These are phyloP conservation scores for Aphelenchoides fujianensis DNA, from an alignment of 1,140 invertebrate genomes.

Conservation along the genomic window DNA sequence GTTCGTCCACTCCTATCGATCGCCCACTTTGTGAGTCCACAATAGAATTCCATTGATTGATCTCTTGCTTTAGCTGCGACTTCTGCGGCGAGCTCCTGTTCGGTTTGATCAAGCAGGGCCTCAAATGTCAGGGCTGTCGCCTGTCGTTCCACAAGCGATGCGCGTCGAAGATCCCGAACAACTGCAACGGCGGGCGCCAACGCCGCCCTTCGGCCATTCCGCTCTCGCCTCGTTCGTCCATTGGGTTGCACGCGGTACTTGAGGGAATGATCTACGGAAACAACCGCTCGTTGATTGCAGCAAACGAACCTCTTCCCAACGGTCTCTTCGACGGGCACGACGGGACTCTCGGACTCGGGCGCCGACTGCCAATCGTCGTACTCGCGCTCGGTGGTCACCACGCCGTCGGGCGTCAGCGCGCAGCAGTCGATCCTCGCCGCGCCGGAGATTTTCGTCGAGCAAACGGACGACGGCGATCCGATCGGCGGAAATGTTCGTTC, in stretches of 20 bases:
- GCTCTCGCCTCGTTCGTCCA: conserved; percentile 58
- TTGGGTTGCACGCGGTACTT: conserved; percentile 58
- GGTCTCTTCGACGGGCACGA: conserved; percentile 25
- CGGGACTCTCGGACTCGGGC: not conserved
- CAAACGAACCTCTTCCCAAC: conserved; percentile 32
- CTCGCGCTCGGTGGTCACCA: conserved; percentile 43
- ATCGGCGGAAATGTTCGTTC: conserved; percentile 57
- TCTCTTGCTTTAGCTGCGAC: conserved; percentile 86
- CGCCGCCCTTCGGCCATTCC: conserved; percentile 61
- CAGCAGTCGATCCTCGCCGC: conserved; percentile 8
- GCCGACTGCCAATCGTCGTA: conserved; percentile 11
- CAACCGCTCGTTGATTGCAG: conserved; percentile 13
- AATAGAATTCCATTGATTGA: too few relatives aligned
- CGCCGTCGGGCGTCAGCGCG: not conserved
- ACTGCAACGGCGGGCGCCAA: conserved; percentile 71
- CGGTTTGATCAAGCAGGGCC: conserved; percentile 90
- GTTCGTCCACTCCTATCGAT: conserved; percentile 92
- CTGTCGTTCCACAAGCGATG: conserved; percentile 97
- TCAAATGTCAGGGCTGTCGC: conserved; percentile 97
- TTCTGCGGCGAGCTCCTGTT: conserved; percentile 99
- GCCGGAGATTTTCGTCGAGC: conserved; percentile 59
- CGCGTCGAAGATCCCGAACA: conserved; percentile 95
- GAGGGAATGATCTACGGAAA: conserved; percentile 7
- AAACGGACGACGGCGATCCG: conserved; percentile 55
- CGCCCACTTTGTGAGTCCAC: conserved; percentile 92